Percentiles rank a stretch among this genome's conserved stretches.
Conservation (phyloP, 2,797 vertebrate species). For the Etheostoma perlongum region DNA sequence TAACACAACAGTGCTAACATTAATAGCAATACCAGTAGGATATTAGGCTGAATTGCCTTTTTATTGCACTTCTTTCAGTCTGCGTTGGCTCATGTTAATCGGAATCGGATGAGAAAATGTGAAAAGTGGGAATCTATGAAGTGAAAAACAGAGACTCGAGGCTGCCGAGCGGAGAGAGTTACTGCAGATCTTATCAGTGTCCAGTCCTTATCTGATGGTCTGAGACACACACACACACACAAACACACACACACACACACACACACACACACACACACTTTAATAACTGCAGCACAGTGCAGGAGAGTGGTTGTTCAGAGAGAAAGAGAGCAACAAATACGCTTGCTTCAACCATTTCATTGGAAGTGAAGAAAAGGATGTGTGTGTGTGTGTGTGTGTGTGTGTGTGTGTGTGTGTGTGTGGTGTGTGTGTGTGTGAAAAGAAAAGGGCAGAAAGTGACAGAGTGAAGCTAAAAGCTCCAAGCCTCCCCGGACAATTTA, state of each 20-base stretch:
- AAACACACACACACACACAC: conserved; percentile 24
- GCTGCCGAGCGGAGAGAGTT: conserved; percentile 24
- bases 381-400: conserved; percentile 11
- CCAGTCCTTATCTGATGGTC: conserved; percentile 42
- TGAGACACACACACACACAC: conserved; percentile 29
- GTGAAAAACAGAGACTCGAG: not conserved
- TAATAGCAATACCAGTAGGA: no score
- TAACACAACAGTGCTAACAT: no score
- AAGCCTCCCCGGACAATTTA: conserved; percentile 13
- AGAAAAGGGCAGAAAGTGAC: conserved; percentile 7
- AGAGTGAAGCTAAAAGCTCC: not conserved
- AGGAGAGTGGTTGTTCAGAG: conserved; percentile 11
- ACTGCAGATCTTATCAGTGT: conserved; percentile 54
- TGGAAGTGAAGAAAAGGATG: conserved; percentile 7
- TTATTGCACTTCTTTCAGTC: not conserved
- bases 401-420: conserved; percentile 9
- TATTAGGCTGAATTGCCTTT: not conserved
- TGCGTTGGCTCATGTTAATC: not conserved
- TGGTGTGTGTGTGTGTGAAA: not conserved
- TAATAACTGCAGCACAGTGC: conserved; percentile 54
- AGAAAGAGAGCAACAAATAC: conserved; percentile 19
- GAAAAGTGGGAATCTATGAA: not conserved
- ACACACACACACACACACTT: conserved; percentile 21
- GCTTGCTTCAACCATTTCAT: conserved; percentile 24
- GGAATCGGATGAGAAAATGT: not conserved